Base-by-base conservation (phyloP, 2,113 vertebrate species). In the Danionella cerebrum region DNA sequence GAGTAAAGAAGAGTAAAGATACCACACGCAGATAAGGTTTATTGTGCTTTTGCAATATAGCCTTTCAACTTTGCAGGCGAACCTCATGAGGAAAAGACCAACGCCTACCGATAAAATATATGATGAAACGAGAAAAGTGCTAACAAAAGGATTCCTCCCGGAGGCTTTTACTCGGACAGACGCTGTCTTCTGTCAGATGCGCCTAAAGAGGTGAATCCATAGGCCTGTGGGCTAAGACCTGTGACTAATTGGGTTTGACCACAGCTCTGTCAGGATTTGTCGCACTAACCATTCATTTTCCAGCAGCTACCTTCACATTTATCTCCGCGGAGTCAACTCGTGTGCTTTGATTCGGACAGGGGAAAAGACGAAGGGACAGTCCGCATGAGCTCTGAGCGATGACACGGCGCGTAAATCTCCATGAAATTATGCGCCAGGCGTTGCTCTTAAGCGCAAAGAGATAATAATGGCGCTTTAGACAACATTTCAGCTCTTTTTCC, bases 201-300 rank as follows among this genome's bases (percentile, higher is more conserved):
- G 75, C 77, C 71, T 54, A 66, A 72, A 83, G 82, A 83, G 71
- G 79, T 57, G 82, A 79, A 63, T 80, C 79, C 74, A 41, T 44
- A 76, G 74, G 83, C 82, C 79, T 58, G 41, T 70, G 73, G 45
- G 75, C 82, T 92, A 90, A 93, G 84, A 91, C 84, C 90, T 90
- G 91, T 91, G 88, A 93, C 91, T 89, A 93, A 93, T 87, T 87
- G 85, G 70, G 70, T 89, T 89, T 90, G 87, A 91, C 85, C 89
- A 76, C 75, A 83, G 84, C 80, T 81, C 83, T n/a, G 9, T 76
- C 70, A 74, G 65, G 72, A 82, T 86, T 84, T 88, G 86, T 88
- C 79, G 80, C 72, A 76, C 85, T 87, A 83, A 66, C 84, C 85
- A 87, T 84, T 89, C 87, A 84, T 77, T 83, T 85, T 84, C 84